phyloP scores from a whole-genome alignment of 2,113 vertebrate species.

The Mohoua ochrocephala region DNA sequence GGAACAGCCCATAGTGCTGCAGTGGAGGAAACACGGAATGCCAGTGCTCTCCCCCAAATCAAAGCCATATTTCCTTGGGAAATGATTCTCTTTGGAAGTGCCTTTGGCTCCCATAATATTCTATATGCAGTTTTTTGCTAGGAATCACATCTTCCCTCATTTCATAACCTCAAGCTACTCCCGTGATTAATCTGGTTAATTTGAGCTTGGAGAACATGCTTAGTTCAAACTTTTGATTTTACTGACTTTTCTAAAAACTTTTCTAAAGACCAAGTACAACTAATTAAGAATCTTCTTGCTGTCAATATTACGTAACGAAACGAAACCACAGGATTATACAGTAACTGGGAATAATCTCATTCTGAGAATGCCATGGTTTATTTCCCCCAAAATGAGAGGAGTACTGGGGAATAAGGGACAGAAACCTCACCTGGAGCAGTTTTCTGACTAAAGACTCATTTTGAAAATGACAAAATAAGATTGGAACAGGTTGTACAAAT shows the following conservation, averaged over 20 bases:
- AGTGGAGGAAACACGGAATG: not conserved
- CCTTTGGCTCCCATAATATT: not conserved
- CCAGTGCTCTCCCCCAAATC: not conserved
- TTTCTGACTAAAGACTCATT: not conserved
- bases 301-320: not conserved
- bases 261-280: not conserved
- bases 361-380: not conserved
- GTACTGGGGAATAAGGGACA: not conserved
- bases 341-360: not conserved
- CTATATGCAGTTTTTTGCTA: not conserved
- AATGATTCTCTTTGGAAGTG: not conserved
- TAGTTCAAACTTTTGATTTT: not conserved
- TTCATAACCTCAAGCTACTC: not conserved
- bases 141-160: not conserved
- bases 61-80: not conserved
- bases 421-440: not conserved
- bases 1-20: not conserved
- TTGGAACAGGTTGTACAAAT: not conserved
- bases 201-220: not conserved
- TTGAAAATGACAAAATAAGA: not conserved
- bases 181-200: not conserved
- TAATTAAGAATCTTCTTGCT: not conserved
- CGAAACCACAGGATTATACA: not conserved
- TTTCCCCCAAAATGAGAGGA: not conserved
- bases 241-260: not conserved